phyloP scores from a whole-genome alignment of 2,888 invertebrate species.

The Zele albiditarsus region DNA sequence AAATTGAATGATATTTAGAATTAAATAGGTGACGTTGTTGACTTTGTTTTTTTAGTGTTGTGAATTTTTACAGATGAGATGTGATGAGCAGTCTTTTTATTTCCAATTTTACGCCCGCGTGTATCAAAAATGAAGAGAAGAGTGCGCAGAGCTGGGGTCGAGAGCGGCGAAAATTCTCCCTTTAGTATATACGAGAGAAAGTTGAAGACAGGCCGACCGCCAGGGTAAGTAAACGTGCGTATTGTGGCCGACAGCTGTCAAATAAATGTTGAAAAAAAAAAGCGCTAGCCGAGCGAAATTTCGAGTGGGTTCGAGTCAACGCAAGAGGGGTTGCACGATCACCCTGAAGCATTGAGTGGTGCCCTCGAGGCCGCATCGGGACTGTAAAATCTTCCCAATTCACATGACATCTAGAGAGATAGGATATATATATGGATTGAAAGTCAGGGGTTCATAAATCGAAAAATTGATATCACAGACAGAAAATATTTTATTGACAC shows the following conservation, averaged over 20 bases:
- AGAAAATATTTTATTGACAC: conserved; percentile 21
- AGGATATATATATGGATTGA: neutral
- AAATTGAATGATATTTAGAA: no score
- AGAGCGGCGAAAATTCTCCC: conserved; percentile 21
- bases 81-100: neutral
- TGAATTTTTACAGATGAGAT: neutral
- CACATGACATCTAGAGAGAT: conserved; percentile 20
- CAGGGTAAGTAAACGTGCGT: conserved; percentile 59
- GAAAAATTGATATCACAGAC: conserved; percentile 47
- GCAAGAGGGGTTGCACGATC: conserved; percentile 59
- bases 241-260: conserved; percentile 72
- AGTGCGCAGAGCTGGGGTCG: conserved; percentile 14
- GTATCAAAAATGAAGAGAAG: neutral
- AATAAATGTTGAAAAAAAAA: conserved; percentile 70
- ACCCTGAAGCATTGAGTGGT: conserved; percentile 53
- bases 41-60: neutral
- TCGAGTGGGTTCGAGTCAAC: conserved; percentile 64
- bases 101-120: neutral
- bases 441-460: conserved; percentile 21
- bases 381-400: conserved; percentile 39
- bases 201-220: conserved; percentile 51
- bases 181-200: conserved; percentile 48
- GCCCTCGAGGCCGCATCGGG: conserved; percentile 37
- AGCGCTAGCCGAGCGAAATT: conserved; percentile 71
- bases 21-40: no score